Evolutionary conservation across 1,140 invertebrate species (phyloP).

Genomic region (Drosophila lowei): DNA sequence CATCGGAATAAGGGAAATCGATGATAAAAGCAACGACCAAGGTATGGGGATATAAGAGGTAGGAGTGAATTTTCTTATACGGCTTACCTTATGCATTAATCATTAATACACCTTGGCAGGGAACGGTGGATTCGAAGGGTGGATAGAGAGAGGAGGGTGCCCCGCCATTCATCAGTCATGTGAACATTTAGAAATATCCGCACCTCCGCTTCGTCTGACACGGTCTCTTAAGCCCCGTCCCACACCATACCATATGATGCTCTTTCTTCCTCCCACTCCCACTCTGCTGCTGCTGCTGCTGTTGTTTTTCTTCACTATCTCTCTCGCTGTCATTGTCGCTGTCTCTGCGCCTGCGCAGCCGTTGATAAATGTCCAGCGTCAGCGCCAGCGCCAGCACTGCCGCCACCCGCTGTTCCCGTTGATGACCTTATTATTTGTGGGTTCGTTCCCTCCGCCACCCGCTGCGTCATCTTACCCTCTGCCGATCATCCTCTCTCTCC

Average conservation of each 20-base stretch:
- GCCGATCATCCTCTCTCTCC: too few relatives aligned
- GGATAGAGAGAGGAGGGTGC: conserved; percentile 28
- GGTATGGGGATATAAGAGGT: too few relatives aligned
- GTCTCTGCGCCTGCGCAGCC: conserved; percentile 66
- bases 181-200: conserved; percentile 70
- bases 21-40: too few relatives aligned
- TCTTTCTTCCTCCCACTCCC: too few relatives aligned
- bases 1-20: too few relatives aligned
- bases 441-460: neutral
- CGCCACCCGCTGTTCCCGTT: conserved; percentile 64
- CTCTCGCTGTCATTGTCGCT: neutral
- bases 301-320: too few relatives aligned
- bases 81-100: neutral
- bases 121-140: conserved; percentile 38
- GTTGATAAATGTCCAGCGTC: conserved; percentile 33
- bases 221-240: too few relatives aligned
- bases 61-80: too few relatives aligned
- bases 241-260: too few relatives aligned
- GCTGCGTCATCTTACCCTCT: too few relatives aligned
- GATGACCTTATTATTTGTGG: conserved; percentile 75
- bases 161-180: conserved; percentile 55
- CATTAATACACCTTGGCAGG: conserved; percentile 22
- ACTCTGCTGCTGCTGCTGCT: too few relatives aligned
- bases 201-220: conserved; percentile 23
- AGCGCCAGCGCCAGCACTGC: conserved; percentile 24